Percentiles rank a stretch among this genome's conserved stretches.
These are phyloP conservation scores for Phalacrocorax carbo DNA, from an alignment of 2,113 vertebrate species.

Conservation along the genomic window DNA sequence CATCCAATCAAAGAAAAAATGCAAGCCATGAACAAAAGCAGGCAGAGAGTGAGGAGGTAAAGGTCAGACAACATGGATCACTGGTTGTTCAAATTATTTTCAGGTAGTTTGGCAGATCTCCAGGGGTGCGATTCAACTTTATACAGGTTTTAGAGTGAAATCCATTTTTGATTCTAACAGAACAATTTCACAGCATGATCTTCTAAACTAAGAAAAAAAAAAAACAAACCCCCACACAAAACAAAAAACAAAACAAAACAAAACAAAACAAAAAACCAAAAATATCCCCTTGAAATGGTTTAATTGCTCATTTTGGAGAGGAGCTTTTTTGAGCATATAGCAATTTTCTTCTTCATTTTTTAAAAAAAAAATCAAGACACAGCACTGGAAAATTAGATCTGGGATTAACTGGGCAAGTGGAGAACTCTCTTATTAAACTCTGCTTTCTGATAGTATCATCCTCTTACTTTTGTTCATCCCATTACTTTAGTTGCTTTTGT, in stretches of 20 bases:
- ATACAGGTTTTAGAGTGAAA: neutral
- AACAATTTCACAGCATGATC: neutral
- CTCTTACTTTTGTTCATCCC: neutral
- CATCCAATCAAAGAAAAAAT: neutral
- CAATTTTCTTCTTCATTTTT: neutral
- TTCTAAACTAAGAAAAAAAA: neutral
- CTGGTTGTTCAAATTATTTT: constrained; percentile 30
- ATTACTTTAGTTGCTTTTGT: neutral
- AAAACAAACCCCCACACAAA: no score
- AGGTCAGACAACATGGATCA: constrained; percentile 22
- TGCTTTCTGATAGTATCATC: neutral
- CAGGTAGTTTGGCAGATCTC: constrained; percentile 5
- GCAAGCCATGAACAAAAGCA: neutral
- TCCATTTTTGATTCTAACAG: neutral
- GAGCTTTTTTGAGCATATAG: neutral
- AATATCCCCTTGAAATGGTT: neutral
- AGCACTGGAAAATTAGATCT: neutral
- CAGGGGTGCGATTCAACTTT: neutral
- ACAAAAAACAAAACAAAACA: no score
- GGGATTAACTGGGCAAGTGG: neutral
- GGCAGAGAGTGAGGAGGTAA: neutral
- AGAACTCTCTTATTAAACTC: neutral
- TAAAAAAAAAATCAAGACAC: neutral
- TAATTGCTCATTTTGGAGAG: neutral
- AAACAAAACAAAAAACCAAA: neutral